Evolutionary conservation across 2,113 vertebrate species (phyloP).

Genomic region (Alouatta palliata): DNA sequence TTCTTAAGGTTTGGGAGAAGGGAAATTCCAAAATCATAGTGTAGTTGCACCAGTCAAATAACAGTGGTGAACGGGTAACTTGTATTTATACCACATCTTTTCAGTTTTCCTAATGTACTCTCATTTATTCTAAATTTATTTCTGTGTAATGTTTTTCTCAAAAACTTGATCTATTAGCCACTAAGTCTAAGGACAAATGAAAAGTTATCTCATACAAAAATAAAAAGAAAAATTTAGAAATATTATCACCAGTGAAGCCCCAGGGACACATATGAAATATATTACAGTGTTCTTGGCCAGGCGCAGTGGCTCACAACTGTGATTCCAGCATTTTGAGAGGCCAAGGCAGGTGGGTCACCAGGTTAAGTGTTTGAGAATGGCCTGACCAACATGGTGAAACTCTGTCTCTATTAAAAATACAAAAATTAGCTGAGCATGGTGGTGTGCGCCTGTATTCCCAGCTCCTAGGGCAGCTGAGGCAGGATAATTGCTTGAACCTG

Average conservation of each 20-base stretch:
- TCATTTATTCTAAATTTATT: neutral
- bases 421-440: too few relatives aligned
- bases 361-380: too few relatives aligned
- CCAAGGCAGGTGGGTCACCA: too few relatives aligned
- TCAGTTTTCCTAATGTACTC: neutral
- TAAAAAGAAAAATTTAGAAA: neutral
- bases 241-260: neutral
- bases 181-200: neutral
- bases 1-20: neutral
- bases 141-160: neutral
- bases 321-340: too few relatives aligned
- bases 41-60: neutral
- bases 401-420: too few relatives aligned
- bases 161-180: neutral
- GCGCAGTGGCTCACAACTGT: too few relatives aligned
- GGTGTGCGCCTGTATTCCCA: too few relatives aligned
- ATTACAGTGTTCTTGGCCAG: neutral
- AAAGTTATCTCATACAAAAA: neutral
- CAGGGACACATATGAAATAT: neutral
- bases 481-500: too few relatives aligned
- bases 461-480: too few relatives aligned
- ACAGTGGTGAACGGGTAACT: neutral
- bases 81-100: neutral
- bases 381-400: too few relatives aligned
- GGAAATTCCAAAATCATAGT: neutral